These are phyloP conservation scores for Xiphophorus birchmanni DNA, from an alignment of 2,797 vertebrate genomes.

Conservation along the genomic window DNA sequence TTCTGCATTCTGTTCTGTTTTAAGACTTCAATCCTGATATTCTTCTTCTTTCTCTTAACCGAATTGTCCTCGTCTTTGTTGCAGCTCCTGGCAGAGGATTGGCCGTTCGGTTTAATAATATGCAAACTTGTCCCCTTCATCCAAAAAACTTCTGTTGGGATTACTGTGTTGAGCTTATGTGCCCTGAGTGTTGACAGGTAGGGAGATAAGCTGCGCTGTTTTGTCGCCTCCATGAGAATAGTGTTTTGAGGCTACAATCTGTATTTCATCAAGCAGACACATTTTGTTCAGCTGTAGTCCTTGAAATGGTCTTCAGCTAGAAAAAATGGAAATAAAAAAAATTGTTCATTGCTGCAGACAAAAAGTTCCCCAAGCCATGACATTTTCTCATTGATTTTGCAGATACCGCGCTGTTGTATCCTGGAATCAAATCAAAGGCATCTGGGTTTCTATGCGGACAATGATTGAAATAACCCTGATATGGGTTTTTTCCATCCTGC, in stretches of 20 bases:
- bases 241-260: slow-evolving; percentile 44
- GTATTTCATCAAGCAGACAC: slow-evolving; percentile 50
- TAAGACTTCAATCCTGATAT: slow-evolving; percentile 39
- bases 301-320: slow-evolving; percentile 60
- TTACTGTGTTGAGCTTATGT: slow-evolving; percentile 92
- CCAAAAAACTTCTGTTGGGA: slow-evolving; percentile 93
- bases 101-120: slow-evolving; percentile 90
- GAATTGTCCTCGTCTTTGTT: slow-evolving; percentile 48
- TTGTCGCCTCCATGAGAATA: slow-evolving; percentile 38
- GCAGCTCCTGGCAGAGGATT: slow-evolving; percentile 90
- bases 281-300: slow-evolving; percentile 63
- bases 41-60: slow-evolving; percentile 9
- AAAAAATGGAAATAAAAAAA: slow-evolving; percentile 18
- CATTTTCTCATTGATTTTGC: slow-evolving; percentile 63
- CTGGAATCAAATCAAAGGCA: slow-evolving; percentile 91
- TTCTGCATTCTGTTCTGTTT: slow-evolving; percentile 22
- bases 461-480: slow-evolving; percentile 90
- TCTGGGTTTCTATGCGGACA: slow-evolving; percentile 87
- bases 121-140: slow-evolving; percentile 96
- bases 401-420: slow-evolving; percentile 93
- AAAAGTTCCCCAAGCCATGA: slow-evolving; percentile 55
- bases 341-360: slow-evolving; percentile 46
- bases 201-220: slow-evolving; percentile 50
- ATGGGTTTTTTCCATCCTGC: slow-evolving; percentile 88
- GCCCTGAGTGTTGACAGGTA: slow-evolving; percentile 94